A percentile compares a stretch with the other conserved stretches of the same genome.
These are phyloP conservation scores for Murina feae DNA, from an alignment of 2,113 vertebrate genomes.

Conservation along the genomic window DNA sequence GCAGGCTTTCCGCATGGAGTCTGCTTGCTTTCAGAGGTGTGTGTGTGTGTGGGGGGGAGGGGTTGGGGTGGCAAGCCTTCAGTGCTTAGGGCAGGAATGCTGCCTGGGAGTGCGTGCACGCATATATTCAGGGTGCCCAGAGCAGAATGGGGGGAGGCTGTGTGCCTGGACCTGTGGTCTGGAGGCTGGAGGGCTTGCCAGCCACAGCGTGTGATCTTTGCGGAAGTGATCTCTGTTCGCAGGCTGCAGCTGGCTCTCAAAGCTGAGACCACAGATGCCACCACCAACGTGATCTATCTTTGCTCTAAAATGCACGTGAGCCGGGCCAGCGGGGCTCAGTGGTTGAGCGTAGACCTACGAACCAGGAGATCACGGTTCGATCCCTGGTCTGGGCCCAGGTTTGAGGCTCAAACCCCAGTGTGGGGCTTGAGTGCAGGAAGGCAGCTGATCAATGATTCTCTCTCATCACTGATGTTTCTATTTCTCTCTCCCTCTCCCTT, in stretches of 20 bases:
- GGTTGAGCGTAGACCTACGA: too few species aligned
- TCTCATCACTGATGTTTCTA: too few species aligned
- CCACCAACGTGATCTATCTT: background rate
- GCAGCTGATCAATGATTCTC: too few species aligned
- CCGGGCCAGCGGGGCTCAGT: too few species aligned
- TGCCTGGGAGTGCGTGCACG: background rate
- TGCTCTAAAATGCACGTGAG: background rate
- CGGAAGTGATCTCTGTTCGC: background rate
- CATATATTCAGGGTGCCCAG: constrained; percentile 7
- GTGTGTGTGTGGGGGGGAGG: background rate
- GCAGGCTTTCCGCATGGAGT: constrained; percentile 56
- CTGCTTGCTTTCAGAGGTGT: constrained; percentile 40
- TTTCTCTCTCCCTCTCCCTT: too few species aligned
- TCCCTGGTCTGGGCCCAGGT: too few species aligned
- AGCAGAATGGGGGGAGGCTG: background rate
- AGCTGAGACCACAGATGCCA: background rate
- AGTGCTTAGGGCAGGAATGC: constrained; percentile 5
- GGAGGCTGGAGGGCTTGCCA: background rate
- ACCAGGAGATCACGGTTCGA: too few species aligned
- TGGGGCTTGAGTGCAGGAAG: too few species aligned
- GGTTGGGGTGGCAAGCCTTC: background rate
- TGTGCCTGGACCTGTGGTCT: background rate
- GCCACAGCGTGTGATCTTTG: too few species aligned
- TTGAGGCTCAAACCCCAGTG: too few species aligned
- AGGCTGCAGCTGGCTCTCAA: background rate